Evolutionary conservation across 2,888 invertebrate species (phyloP).

Genomic region (Argyresthia goedartella): DNA sequence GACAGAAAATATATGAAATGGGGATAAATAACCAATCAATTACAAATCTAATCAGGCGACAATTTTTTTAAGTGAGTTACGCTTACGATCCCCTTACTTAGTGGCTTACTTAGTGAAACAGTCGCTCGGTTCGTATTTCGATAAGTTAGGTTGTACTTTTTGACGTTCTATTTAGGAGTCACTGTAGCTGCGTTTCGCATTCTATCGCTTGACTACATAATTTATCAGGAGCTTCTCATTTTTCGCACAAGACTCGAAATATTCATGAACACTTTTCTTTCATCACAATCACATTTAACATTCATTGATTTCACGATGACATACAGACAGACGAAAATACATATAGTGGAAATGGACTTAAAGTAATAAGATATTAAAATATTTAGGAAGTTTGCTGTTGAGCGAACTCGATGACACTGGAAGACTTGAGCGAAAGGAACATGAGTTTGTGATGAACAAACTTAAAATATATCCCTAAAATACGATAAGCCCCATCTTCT

Average conservation of each 20-base stretch:
- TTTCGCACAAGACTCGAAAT: not conserved
- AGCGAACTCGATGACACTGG: slow-evolving; percentile 36
- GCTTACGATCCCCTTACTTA: no score
- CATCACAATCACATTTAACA: slow-evolving; percentile 15
- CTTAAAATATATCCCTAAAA: not conserved
- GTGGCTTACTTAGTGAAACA: no score
- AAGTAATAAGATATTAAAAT: not conserved
- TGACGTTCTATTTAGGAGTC: no score
- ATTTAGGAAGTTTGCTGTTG: slow-evolving; percentile 17
- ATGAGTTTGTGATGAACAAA: slow-evolving; percentile 3
- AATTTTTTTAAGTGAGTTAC: no score
- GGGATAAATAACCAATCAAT: no score
- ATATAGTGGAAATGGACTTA: not conserved
- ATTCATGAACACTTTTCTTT: slow-evolving; percentile 39
- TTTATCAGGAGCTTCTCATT: not conserved
- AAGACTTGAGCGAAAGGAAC: slow-evolving; percentile 42
- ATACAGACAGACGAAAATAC: not conserved
- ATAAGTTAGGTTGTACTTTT: no score
- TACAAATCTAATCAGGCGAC: no score
- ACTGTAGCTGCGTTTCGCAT: no score
- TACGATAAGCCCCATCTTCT: not conserved
- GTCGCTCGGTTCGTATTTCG: no score
- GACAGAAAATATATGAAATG: no score
- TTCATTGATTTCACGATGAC: slow-evolving; percentile 17
- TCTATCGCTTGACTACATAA: no score